Percentiles rank a stretch among this genome's conserved stretches.
These are phyloP conservation scores for Merops nubicus DNA, from an alignment of 2,113 vertebrate species.

Conservation along the genomic window DNA sequence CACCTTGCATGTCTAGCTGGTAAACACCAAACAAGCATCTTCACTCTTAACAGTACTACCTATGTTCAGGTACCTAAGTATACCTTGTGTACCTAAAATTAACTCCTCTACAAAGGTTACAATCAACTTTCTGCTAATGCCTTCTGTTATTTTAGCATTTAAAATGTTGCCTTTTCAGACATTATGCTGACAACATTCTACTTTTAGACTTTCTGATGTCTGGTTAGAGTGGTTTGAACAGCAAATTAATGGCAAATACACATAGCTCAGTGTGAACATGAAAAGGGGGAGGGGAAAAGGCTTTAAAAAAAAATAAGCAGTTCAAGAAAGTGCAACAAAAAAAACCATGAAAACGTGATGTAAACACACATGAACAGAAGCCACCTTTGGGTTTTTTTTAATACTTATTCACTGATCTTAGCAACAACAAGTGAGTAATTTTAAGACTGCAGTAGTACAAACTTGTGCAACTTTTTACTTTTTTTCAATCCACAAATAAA, in stretches of 20 bases:
- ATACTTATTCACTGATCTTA: not conserved
- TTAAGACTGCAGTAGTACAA: not conserved
- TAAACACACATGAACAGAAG: not conserved
- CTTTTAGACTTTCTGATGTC: not conserved
- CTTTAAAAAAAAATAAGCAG: not conserved
- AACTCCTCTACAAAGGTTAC: not conserved
- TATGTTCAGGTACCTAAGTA: not conserved
- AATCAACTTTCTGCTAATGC: not conserved
- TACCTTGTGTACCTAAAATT: not conserved
- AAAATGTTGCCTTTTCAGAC: not conserved
- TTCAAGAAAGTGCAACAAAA: slow-evolving; percentile 47
- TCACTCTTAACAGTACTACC: not conserved
- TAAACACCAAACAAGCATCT: not conserved
- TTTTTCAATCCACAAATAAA: not conserved
- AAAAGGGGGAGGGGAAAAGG: not conserved
- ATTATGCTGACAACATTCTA: not conserved
- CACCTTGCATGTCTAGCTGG: not conserved
- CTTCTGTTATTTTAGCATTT: not conserved
- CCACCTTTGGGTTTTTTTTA: not conserved
- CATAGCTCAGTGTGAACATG: not conserved
- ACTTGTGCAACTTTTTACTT: not conserved
- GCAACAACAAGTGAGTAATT: not conserved
- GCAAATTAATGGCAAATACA: slow-evolving; percentile 55
- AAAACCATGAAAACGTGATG: not conserved
- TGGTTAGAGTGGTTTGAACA: slow-evolving; percentile 30